Percentiles rank a stretch among this genome's conserved stretches.
Evolutionary conservation across 2,113 vertebrate species (phyloP).

Genomic region (Campylorhamphus procurvoides): DNA sequence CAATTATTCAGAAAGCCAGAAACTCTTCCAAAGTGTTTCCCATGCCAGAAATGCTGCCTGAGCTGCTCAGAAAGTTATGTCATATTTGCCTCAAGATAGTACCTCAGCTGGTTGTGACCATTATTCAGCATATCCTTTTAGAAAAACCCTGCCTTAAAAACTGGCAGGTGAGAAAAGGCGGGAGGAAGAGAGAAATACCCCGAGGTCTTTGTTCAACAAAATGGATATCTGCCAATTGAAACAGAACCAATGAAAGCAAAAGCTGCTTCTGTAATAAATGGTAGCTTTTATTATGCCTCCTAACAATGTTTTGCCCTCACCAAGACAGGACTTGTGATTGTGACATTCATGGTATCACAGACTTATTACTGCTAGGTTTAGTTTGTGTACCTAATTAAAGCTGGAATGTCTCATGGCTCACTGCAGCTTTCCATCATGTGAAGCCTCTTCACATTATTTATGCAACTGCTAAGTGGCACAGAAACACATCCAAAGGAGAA

Average conservation of each 20-base stretch:
- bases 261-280: neutral
- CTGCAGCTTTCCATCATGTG: slow-evolving; percentile 2
- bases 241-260: neutral
- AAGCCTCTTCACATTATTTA: slow-evolving; percentile 42
- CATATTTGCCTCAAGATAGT: neutral
- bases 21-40: neutral
- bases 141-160: neutral
- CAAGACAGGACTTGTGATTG: neutral
- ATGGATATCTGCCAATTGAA: neutral
- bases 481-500: slow-evolving; percentile 23
- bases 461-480: slow-evolving; percentile 35
- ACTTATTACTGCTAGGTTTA: neutral
- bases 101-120: neutral
- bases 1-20: neutral
- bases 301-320: neutral
- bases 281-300: neutral
- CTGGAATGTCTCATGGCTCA: slow-evolving; percentile 18
- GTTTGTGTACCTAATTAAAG: slow-evolving; percentile 38
- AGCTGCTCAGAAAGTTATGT: neutral
- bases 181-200: neutral
- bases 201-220: neutral
- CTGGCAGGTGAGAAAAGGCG: neutral
- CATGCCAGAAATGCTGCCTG: neutral
- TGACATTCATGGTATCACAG: slow-evolving; percentile 4
- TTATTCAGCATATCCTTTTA: neutral